phyloP scores from a whole-genome alignment of 2,888 invertebrate genomes.

The Chrysolina oricalcia region DNA sequence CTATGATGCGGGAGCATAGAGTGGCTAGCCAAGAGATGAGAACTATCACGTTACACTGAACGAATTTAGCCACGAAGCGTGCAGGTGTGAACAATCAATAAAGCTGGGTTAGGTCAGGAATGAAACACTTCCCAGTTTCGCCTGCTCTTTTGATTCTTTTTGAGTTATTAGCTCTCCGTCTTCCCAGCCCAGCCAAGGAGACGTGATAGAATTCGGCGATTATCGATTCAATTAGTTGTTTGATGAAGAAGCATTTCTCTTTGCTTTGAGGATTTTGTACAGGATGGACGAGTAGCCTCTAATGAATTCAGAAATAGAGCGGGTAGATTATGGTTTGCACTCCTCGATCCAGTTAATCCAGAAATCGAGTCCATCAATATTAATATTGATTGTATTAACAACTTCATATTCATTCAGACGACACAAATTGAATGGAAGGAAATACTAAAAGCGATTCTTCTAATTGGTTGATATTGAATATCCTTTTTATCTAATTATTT shows the following conservation, averaged over 20 bases:
- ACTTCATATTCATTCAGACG: too few relatives aligned
- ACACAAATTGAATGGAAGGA: too few relatives aligned
- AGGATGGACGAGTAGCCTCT: neutral
- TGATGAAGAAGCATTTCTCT: neutral
- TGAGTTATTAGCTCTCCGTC: neutral
- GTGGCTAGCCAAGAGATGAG: neutral
- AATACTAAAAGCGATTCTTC: too few relatives aligned
- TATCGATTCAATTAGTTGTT: neutral
- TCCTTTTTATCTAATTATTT: too few relatives aligned
- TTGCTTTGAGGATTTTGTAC: neutral
- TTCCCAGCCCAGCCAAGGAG: neutral
- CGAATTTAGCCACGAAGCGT: conserved; percentile 7
- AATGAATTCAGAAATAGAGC: neutral
- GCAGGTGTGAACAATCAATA: conserved; percentile 32
- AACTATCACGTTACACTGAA: conserved; percentile 16
- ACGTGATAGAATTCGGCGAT: neutral
- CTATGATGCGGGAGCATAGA: neutral
- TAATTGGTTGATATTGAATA: too few relatives aligned
- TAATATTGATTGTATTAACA: neutral
- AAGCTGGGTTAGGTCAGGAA: conserved; percentile 26
- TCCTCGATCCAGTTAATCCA: too few relatives aligned
- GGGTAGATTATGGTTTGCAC: too few relatives aligned
- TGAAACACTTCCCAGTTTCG: conserved; percentile 25
- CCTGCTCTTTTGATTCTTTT: conserved; percentile 19
- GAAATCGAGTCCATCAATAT: too few relatives aligned